These are phyloP conservation scores for Hypocryptadius cinnamomeus DNA, from an alignment of 2,113 vertebrate genomes.

Conservation along the genomic window DNA sequence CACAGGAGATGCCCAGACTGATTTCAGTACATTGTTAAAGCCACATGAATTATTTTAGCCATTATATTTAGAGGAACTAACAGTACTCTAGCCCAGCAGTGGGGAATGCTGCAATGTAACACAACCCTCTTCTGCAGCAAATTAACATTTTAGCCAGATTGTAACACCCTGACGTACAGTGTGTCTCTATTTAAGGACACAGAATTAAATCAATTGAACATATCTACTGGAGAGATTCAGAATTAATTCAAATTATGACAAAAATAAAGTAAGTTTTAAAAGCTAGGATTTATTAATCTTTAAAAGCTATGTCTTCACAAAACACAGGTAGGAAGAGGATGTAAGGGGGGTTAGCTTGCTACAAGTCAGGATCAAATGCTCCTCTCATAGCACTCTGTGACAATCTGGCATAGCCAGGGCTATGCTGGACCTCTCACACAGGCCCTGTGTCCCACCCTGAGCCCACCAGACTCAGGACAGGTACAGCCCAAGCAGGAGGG, in stretches of 20 bases:
- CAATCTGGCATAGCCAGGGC: not conserved
- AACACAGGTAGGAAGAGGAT: not conserved
- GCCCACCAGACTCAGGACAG: not conserved
- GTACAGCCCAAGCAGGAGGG: not conserved
- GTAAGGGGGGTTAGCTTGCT: not conserved
- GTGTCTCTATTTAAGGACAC: not conserved
- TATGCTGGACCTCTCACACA: accelerated
- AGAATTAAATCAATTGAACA: not conserved
- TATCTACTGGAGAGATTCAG: not conserved
- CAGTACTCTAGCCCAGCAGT: not conserved
- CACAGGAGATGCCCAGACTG: not conserved
- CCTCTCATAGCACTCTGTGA: not conserved
- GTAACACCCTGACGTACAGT: not conserved
- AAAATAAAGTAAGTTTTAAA: not conserved
- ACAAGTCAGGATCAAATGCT: not conserved
- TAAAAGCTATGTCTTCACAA: not conserved
- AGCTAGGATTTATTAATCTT: not conserved
- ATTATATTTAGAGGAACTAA: not conserved
- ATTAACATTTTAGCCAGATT: not conserved
- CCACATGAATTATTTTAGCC: not conserved
- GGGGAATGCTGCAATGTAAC: not conserved
- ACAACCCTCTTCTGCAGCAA: not conserved
- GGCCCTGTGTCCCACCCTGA: not conserved
- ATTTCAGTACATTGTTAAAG: not conserved
- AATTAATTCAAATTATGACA: not conserved